Percentiles rank a stretch among this genome's conserved stretches.
Evolutionary conservation across 2,113 vertebrate species (phyloP).

Genomic region (Melanerpes aurifrons): DNA sequence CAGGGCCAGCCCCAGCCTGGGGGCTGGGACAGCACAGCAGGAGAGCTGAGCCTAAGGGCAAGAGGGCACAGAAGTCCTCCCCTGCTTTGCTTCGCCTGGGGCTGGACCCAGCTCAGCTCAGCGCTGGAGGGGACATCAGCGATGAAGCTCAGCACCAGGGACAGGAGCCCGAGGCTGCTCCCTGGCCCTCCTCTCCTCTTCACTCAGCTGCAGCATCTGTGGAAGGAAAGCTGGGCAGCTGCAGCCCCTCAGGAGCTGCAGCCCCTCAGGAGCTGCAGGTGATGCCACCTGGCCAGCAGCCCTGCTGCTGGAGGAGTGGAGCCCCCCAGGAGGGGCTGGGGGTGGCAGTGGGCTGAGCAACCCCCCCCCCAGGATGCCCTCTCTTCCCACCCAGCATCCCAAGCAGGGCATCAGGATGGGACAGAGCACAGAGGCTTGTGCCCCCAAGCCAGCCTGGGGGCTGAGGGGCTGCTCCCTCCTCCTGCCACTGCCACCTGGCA

Average conservation of each 20-base stretch:
- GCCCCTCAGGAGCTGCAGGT: too few species aligned
- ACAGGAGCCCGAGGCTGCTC: not conserved
- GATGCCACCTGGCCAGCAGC: not conserved
- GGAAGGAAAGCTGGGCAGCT: not conserved
- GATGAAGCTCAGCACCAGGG: not conserved
- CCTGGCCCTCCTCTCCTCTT: not conserved
- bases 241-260: not conserved
- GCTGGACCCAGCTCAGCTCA: not conserved
- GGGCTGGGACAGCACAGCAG: not conserved
- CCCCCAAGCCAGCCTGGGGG: not conserved
- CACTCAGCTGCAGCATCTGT: not conserved
- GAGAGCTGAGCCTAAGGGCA: not conserved
- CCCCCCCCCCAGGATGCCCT: accelerated
- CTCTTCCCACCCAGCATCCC: not conserved
- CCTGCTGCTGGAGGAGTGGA: not conserved
- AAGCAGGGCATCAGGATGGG: not conserved
- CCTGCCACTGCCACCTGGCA: not conserved
- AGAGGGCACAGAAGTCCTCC: not conserved
- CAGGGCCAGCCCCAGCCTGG: not conserved
- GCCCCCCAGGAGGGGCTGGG: not conserved
- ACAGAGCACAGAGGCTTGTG: not conserved
- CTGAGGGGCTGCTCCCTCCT: not conserved
- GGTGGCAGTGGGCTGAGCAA: not conserved
- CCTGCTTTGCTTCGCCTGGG: not conserved
- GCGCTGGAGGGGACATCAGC: not conserved